phyloP scores from a whole-genome alignment of 2,797 vertebrate genomes.

The Dromococcyx pavoninus region DNA sequence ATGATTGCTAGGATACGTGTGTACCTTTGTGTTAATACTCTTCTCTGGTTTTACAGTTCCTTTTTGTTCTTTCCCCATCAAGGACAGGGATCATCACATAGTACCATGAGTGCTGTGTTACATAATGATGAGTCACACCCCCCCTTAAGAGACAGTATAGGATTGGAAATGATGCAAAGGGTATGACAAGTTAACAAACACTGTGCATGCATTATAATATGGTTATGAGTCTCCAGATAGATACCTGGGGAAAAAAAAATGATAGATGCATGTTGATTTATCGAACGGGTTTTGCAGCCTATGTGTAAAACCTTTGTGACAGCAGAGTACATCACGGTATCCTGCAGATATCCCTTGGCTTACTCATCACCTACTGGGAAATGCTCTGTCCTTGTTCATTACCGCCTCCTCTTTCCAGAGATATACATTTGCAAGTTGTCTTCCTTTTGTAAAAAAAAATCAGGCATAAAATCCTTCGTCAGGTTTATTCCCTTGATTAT shows the following conservation, averaged over 20 bases:
- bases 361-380: slow-evolving; percentile 62
- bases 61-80: not conserved
- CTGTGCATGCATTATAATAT: slow-evolving; percentile 16
- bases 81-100: not conserved
- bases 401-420: slow-evolving; percentile 27
- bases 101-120: not conserved
- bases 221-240: slow-evolving; percentile 15
- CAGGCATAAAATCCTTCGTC: slow-evolving; percentile 1
- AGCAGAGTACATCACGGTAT: slow-evolving; percentile 60
- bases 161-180: slow-evolving; percentile 41
- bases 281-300: slow-evolving; percentile 61
- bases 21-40: not conserved
- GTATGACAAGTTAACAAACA: slow-evolving; percentile 38
- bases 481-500: not conserved
- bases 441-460: slow-evolving; percentile 14
- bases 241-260: not conserved
- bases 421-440: slow-evolving; percentile 58
- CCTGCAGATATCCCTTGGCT: slow-evolving; percentile 39
- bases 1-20: not conserved
- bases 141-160: not conserved
- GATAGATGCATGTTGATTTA: slow-evolving; percentile 59
- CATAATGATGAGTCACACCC: slow-evolving; percentile 2
- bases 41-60: not conserved
- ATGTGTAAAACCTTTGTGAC: slow-evolving; percentile 69
- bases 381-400: slow-evolving; percentile 51